Evolutionary conservation across 2,113 vertebrate genomes (phyloP).

Genomic region (Miniopterus natalensis): DNA sequence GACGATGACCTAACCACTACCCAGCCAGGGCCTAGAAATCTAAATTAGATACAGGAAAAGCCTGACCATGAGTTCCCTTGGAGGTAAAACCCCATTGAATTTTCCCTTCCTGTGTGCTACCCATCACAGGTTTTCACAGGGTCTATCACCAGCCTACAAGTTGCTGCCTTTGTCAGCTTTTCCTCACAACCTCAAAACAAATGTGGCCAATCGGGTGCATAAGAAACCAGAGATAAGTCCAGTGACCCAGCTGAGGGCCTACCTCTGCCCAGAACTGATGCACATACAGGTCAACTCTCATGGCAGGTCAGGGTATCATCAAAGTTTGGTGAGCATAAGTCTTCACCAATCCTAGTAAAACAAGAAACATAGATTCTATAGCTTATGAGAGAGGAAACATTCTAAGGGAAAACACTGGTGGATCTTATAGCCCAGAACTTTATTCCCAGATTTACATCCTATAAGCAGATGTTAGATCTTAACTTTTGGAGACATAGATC

Average conservation of each 20-base stretch:
- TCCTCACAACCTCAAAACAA: neutral
- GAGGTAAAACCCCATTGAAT: neutral
- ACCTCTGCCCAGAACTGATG: neutral
- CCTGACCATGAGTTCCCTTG: neutral
- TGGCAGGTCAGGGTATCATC: neutral
- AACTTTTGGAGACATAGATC: neutral
- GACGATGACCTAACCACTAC: neutral
- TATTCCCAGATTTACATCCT: neutral
- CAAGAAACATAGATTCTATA: neutral
- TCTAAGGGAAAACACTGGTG: neutral
- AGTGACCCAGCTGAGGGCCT: neutral
- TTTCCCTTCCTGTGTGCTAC: neutral
- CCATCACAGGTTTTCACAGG: neutral
- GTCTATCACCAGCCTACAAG: neutral
- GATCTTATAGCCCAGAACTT: neutral
- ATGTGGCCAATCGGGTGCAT: neutral
- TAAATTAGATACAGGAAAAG: constrained; percentile 14
- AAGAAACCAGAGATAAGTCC: neutral
- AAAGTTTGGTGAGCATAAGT: neutral
- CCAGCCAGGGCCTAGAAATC: neutral
- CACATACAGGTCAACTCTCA: neutral
- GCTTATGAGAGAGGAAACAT: neutral
- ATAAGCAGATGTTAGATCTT: neutral
- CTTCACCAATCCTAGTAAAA: neutral
- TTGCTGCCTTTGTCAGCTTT: neutral